A percentile compares a stretch with the other conserved stretches of the same genome.
These are phyloP conservation scores for Leucoma salicis DNA, from an alignment of 2,888 invertebrate genomes.

Conservation along the genomic window DNA sequence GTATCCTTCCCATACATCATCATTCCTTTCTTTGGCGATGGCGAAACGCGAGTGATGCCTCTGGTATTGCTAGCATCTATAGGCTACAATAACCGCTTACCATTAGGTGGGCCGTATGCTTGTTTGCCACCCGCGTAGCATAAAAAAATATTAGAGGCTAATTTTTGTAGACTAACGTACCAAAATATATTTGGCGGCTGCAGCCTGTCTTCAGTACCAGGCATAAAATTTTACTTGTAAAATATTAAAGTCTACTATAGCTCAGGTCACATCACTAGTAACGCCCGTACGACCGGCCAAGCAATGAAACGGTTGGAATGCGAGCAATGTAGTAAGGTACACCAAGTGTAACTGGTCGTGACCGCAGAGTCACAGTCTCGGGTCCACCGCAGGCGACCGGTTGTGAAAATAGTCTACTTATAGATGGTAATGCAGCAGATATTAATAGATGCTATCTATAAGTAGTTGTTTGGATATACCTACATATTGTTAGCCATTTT, in stretches of 20 bases:
- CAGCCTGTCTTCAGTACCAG: not conserved
- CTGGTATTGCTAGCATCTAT: too few relatives aligned
- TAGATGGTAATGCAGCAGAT: not conserved
- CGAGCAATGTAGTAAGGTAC: constrained; percentile 27
- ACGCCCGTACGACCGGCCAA: constrained; percentile 1
- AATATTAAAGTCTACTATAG: not conserved
- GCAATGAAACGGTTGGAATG: constrained; percentile 16
- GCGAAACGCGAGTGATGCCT: too few relatives aligned
- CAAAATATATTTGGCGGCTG: too few relatives aligned
- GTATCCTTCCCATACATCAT: too few relatives aligned
- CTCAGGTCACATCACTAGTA: not conserved
- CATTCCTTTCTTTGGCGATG: too few relatives aligned
- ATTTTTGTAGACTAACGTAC: too few relatives aligned
- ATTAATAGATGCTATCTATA: constrained; percentile 2
- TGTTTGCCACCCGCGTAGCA: too few relatives aligned
- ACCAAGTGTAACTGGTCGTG: constrained; percentile 29
- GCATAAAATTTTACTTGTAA: not conserved
- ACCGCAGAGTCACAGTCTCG: constrained; percentile 28
- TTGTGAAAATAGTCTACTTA: constrained; percentile 13
- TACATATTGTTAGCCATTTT: not conserved
- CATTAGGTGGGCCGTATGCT: too few relatives aligned
- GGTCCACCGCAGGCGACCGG: constrained; percentile 12
- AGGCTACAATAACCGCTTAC: too few relatives aligned
- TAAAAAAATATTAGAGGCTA: too few relatives aligned
- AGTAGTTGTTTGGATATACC: not conserved